phyloP scores from a whole-genome alignment of 2,888 invertebrate genomes.

The Scelioninae gen. 1 region DNA sequence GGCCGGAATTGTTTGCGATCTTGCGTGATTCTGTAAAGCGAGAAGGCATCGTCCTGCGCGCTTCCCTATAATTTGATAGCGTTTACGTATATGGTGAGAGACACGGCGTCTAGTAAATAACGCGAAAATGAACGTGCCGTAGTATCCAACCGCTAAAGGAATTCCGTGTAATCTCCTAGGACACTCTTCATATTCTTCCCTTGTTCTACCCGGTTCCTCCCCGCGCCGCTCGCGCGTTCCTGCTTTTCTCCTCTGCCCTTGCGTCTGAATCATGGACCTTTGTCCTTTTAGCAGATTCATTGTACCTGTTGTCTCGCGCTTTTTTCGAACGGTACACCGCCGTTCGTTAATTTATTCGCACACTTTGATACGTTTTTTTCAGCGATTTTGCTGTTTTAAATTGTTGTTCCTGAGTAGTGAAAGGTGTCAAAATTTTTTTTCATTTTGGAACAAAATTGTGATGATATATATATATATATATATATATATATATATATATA shows the following conservation, averaged over 20 bases:
- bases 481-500: too few relatives aligned
- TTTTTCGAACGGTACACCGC: constrained; percentile 49
- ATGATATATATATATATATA: too few relatives aligned
- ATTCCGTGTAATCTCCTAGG: constrained; percentile 78
- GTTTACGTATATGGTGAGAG: constrained; percentile 70
- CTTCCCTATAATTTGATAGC: constrained; percentile 75
- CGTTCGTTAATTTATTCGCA: constrained; percentile 55
- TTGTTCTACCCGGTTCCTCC: constrained; percentile 43
- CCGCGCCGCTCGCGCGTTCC: constrained; percentile 2
- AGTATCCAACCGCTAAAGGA: constrained; percentile 78
- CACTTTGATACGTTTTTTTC: constrained; percentile 4
- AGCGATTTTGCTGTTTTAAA: background rate
- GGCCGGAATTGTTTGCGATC: constrained; percentile 64
- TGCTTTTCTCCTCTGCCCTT: constrained; percentile 50
- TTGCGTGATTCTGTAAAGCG: constrained; percentile 66
- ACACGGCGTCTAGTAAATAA: constrained; percentile 66
- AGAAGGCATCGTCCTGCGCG: constrained; percentile 67
- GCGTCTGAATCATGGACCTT: constrained; percentile 75
- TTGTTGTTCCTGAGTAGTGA: too few relatives aligned
- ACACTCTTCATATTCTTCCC: constrained; percentile 70
- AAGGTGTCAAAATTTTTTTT: too few relatives aligned
- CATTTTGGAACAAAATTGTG: too few relatives aligned
- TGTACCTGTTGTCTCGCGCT: constrained; percentile 69
- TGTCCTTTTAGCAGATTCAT: constrained; percentile 75
- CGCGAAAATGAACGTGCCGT: constrained; percentile 76